Evolutionary conservation across 2,888 invertebrate species (phyloP).

Genomic region (Peribatodes rhomboidaria): DNA sequence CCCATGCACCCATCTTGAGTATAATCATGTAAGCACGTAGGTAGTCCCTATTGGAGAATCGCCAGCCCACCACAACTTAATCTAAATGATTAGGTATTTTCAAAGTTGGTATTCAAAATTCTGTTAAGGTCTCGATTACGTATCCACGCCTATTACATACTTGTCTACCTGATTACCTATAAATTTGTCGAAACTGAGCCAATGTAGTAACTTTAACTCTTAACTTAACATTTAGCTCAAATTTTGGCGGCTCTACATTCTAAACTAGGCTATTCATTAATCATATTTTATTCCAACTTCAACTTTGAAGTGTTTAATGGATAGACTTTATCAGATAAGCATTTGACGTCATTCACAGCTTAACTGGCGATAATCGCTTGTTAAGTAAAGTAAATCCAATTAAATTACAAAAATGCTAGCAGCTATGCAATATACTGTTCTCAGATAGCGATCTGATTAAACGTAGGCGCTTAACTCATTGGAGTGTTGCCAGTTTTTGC

Average conservation of each 20-base stretch:
- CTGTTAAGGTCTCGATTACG: conserved; percentile 8
- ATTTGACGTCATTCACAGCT: conserved; percentile 24
- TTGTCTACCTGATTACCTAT: conserved; percentile 18
- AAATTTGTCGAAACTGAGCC: conserved; percentile 26
- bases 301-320: conserved; percentile 28
- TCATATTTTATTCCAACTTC: conserved; percentile 22
- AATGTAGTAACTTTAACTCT: too few relatives aligned
- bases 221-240: conserved; percentile 19
- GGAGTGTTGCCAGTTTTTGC: conserved; percentile 28
- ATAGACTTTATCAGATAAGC: conserved; percentile 25
- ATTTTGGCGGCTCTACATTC: conserved; percentile 29
- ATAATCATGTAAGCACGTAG: too few relatives aligned
- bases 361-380: conserved; percentile 32
- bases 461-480: conserved; percentile 30
- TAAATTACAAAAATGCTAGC: conserved; percentile 35
- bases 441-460: conserved; percentile 39
- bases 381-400: conserved; percentile 41
- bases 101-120: not conserved
- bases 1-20: too few relatives aligned
- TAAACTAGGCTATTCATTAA: conserved; percentile 26
- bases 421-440: conserved; percentile 24
- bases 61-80: not conserved
- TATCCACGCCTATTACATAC: not conserved
- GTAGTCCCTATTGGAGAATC: too few relatives aligned
- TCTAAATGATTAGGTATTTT: not conserved